Evolutionary conservation across 2,888 invertebrate species (phyloP).

Genomic region (Mycogona germanica): DNA sequence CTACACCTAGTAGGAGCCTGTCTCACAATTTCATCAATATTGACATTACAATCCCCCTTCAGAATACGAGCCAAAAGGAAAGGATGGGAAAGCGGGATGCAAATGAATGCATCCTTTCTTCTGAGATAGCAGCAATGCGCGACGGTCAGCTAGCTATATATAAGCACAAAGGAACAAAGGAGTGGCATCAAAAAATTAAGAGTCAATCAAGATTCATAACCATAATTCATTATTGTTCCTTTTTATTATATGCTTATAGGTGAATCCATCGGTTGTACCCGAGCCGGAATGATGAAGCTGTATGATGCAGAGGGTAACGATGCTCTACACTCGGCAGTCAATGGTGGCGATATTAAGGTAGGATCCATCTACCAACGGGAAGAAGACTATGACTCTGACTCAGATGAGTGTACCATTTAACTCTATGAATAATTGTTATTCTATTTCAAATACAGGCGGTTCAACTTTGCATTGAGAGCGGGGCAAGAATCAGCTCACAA

Average conservation of each 20-base stretch:
- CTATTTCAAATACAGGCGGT: slow-evolving; percentile 55
- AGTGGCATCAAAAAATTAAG: no score
- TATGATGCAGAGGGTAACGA: slow-evolving; percentile 80
- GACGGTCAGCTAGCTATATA: no score
- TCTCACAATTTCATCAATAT: no score
- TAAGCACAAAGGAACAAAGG: background rate
- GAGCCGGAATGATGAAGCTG: slow-evolving; percentile 69
- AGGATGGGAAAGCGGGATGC: no score
- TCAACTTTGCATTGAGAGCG: slow-evolving; percentile 67
- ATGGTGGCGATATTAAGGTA: slow-evolving; percentile 27
- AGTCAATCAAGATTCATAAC: background rate
- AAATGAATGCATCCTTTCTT: no score
- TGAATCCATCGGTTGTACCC: slow-evolving; percentile 59
- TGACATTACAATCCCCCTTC: no score
- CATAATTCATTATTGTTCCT: background rate
- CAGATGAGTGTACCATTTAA: background rate
- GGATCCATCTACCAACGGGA: background rate
- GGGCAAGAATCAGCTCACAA: slow-evolving; percentile 74
- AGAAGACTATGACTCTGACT: background rate
- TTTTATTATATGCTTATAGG: slow-evolving; percentile 25
- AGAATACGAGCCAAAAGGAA: no score
- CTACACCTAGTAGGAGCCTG: no score
- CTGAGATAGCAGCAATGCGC: no score
- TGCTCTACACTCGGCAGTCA: slow-evolving; percentile 43
- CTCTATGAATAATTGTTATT: no score